Evolutionary conservation across 2,113 vertebrate genomes (phyloP).

Genomic region (Gymnarchus niloticus): DNA sequence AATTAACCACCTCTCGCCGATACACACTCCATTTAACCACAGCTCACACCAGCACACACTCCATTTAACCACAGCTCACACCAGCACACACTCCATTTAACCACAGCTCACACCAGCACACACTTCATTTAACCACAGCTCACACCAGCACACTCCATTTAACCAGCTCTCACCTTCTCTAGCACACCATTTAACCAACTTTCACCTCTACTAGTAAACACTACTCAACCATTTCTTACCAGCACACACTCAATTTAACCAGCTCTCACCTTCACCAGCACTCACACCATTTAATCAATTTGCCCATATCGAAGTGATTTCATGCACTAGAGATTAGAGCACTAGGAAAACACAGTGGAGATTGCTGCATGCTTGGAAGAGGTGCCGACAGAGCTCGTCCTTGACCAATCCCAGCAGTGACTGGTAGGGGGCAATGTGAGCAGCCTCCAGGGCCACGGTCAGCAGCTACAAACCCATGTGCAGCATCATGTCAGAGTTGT

Average conservation of each 20-base stretch:
- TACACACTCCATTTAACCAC: too few relatives aligned
- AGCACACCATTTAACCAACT: too few relatives aligned
- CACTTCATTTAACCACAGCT: neutral
- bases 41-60: conserved; percentile 89
- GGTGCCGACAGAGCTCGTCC: conserved; percentile 90
- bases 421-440: conserved; percentile 79
- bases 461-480: conserved; percentile 97
- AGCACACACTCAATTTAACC: neutral
- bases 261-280: neutral
- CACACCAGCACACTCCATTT: too few relatives aligned
- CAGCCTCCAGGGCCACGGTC: conserved; percentile 85
- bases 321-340: neutral
- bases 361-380: conserved; percentile 77
- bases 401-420: conserved; percentile 86
- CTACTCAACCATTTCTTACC: too few relatives aligned
- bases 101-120: conserved; percentile 50
- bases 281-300: neutral
- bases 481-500: conserved; percentile 98
- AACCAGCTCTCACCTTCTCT: too few relatives aligned
- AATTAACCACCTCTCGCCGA: too few relatives aligned
- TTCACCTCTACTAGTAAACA: too few relatives aligned
- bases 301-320: neutral
- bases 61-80: conserved; percentile 58
- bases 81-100: too few relatives aligned
- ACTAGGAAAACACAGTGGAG: neutral